Evolutionary conservation across 2,888 invertebrate species (phyloP), one percentile per base, ranked within the genome.

Genomic region (Apamea monoglypha): DNA sequence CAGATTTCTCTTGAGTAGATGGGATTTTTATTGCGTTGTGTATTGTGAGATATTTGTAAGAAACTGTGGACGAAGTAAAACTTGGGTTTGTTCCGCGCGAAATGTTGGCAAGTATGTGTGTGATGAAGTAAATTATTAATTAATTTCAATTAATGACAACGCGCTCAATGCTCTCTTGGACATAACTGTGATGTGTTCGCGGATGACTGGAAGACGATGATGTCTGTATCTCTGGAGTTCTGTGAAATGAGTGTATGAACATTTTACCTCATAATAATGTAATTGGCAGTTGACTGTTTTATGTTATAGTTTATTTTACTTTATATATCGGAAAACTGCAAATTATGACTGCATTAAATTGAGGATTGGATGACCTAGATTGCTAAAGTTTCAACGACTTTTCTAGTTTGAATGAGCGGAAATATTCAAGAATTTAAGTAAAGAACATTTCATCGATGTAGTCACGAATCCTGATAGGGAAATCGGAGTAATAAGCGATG

Each of bases 1-100:
- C 80, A 87, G 91, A 86, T 89, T 88, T 80, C 61, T 66, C 78
- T 85, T 76, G 81, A 78, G 56, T 70, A 67, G 47, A 16, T 81
- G 18, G 7, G 59, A 18, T 68, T 82, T 44, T 80, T 82, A 76
- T 50, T 83, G 70, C 63, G 56, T 70, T 44, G 68, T 63, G 6
- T 53, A 25, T 12, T 40, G n/a, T 36, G n/a, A 18, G 21, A 8
- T 29, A 2, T 32, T 40, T 5, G 25, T 25, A 29, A 36, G 10
- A 16, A 36, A 21, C 12, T 77, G 16, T 63, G 21, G 2, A 16
- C 6, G 59, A n/a, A 59, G 59, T 59, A 59, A 59, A 50, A 64
- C 18, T 70, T 18, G 32, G 32, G 10, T 18, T 36, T 63, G 18
- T 47, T 71, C 32, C 50, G 36, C 1, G 21, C 14, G 5, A 18